These are phyloP conservation scores for Malaclemys terrapin DNA, from an alignment of 2,113 vertebrate species.

Conservation along the genomic window DNA sequence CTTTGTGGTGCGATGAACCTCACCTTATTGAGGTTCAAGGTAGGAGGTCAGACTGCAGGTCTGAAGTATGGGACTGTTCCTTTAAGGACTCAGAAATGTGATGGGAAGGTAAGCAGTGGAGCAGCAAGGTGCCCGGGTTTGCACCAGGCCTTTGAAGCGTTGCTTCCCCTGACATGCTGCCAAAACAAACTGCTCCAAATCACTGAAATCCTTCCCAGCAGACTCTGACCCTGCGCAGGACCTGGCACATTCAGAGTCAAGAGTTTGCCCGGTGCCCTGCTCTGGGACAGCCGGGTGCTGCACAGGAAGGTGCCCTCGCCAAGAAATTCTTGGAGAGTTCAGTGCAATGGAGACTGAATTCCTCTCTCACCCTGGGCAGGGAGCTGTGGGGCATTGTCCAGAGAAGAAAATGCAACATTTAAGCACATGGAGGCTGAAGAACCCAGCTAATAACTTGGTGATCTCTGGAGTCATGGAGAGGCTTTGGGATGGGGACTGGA, in stretches of 20 bases:
- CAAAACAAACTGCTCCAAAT: slow-evolving; percentile 26
- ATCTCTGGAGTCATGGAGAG: neutral
- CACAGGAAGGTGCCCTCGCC: neutral
- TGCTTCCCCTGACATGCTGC: neutral
- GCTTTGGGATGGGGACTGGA: neutral
- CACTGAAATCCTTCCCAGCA: neutral
- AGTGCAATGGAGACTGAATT: slow-evolving; percentile 12
- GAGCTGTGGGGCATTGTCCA: neutral
- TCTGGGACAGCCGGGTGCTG: neutral
- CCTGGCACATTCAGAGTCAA: neutral
- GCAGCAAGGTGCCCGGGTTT: neutral
- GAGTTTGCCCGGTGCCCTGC: neutral
- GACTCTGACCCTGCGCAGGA: slow-evolving; percentile 14
- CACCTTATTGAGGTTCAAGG: neutral
- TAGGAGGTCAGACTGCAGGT: neutral
- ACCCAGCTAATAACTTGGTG: neutral
- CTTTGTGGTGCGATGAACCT: neutral
- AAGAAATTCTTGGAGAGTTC: neutral
- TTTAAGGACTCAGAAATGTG: neutral
- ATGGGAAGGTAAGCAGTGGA: neutral
- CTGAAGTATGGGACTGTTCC: neutral
- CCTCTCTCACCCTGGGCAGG: neutral
- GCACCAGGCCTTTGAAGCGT: slow-evolving; percentile 6
- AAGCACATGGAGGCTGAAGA: neutral
- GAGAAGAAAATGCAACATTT: neutral